Percentiles rank a stretch among this genome's conserved stretches.
Conservation (phyloP, 2,888 invertebrate genomes). For the Philaethria dido region DNA sequence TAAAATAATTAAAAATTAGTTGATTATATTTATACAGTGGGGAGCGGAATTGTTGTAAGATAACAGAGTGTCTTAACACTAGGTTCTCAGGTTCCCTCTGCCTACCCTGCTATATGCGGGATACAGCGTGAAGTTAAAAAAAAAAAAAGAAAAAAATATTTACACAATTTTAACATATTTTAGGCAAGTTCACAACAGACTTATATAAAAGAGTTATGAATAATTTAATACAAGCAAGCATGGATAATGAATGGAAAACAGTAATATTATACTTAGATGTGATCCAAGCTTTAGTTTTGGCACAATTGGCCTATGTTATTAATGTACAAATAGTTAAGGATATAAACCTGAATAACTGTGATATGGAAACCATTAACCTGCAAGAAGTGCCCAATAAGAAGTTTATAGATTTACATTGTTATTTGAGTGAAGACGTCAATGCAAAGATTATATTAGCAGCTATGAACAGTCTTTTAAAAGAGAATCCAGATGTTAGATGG, state of each 20-base stretch:
- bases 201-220: constrained; percentile 64
- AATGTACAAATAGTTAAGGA: constrained; percentile 79
- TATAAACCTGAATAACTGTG: constrained; percentile 64
- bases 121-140: too few relatives aligned
- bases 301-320: constrained; percentile 69
- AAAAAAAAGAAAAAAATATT: too few relatives aligned
- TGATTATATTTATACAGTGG: too few relatives aligned
- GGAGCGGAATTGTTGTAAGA: too few relatives aligned
- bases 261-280: constrained; percentile 70
- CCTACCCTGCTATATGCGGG: too few relatives aligned
- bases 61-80: too few relatives aligned
- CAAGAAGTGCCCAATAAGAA: constrained; percentile 67
- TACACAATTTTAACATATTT: constrained; percentile 36
- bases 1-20: neutral
- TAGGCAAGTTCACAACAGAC: constrained; percentile 75
- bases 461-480: constrained; percentile 84
- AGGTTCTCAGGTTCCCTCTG: too few relatives aligned
- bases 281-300: constrained; percentile 66
- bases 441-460: constrained; percentile 84
- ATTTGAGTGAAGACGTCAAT: constrained; percentile 80
- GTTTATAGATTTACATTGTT: constrained; percentile 84
- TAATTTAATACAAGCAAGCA: constrained; percentile 65
- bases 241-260: constrained; percentile 70
- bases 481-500: constrained; percentile 87
- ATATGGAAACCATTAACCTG: constrained; percentile 66